Evolutionary conservation across 2,888 invertebrate species (phyloP), one percentile per base, ranked within the genome.

Genomic region (Luperina testacea): DNA sequence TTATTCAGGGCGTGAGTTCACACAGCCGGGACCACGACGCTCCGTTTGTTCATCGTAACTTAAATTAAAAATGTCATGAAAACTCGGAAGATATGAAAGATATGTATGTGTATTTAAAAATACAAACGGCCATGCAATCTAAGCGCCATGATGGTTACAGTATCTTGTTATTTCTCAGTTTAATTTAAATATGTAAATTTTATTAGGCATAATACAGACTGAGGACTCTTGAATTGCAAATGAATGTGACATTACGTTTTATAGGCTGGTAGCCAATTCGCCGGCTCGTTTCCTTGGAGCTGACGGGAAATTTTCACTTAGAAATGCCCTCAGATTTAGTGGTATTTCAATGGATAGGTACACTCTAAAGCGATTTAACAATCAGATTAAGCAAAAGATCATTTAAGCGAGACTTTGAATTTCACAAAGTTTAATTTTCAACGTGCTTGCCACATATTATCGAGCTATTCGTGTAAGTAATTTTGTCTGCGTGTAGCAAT

Each of bases 111-210:
- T 84, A 86, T 86, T 83, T 88, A 88, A 87, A 90, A 92, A 92
- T 85, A 89, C 80, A 90, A 91, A 87, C 86, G 90, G 92, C 92
- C 91, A 87, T 89, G 91, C 91, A 94, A 95, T 94, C 94, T 94
- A 92, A 93, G 92, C 91, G 91, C 85, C 89, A 91, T 92, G 94
- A 95, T 93, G 94, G 94, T 93, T 93, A 93, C 94, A 94, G 94
- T 94, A 92, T 95, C 96, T 96, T 96, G 96, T 97, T 96, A 96
- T 96, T 95, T 96, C 94, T 94, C 94, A 94, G 94, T 96, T 96
- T 96, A 96, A 97, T 97, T 96, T 97, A 96, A 96, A 97, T 97
- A 97, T 97, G 97, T 96, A 95, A 97, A 97, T 97, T 96, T 97
- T 96, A 97, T 96, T 96, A 96, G 96, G 94, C 96, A 96, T 96